Percentiles rank a stretch among this genome's conserved stretches.
phyloP scores from a whole-genome alignment of 2,888 invertebrate species.

The Romanomermis culicivorax region DNA sequence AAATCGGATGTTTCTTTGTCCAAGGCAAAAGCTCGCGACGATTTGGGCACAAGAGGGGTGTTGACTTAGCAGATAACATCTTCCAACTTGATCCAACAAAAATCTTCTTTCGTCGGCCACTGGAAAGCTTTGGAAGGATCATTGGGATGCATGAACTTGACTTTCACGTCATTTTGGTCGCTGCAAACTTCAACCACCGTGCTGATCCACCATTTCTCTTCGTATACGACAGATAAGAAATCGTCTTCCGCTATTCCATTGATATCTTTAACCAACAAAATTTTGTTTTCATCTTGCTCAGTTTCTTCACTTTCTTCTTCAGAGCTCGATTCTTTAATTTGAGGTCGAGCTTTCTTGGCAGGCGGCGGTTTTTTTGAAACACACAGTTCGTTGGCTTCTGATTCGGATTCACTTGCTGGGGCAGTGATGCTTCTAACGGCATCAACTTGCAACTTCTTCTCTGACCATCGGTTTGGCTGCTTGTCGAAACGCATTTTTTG shows the following conservation, averaged over 20 bases:
- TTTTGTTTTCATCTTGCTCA: background rate
- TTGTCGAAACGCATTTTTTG: background rate
- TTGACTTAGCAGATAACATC: background rate
- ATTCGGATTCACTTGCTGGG: too few relatives aligned
- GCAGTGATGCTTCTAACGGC: too few relatives aligned
- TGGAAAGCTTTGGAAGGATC: background rate
- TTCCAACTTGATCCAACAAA: background rate
- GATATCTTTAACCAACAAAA: background rate
- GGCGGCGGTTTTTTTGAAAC: too few relatives aligned
- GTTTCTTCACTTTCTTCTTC: background rate
- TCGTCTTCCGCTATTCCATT: background rate
- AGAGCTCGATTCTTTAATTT: too few relatives aligned
- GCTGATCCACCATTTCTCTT: background rate
- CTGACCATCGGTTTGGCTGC: background rate
- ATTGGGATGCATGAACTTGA: background rate
- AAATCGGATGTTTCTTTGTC: background rate
- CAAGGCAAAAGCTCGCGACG: background rate
- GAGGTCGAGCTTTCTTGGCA: too few relatives aligned
- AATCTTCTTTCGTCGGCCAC: background rate
- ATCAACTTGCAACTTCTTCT: too few relatives aligned
- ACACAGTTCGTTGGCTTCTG: too few relatives aligned
- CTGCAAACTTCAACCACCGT: background rate
- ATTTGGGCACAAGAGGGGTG: background rate
- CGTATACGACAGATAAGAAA: background rate
- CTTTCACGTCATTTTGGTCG: background rate